A percentile compares a stretch with the other conserved stretches of the same genome.
phyloP scores from a whole-genome alignment of 2,113 vertebrate genomes.

The Mesembrinibis cayennensis region DNA sequence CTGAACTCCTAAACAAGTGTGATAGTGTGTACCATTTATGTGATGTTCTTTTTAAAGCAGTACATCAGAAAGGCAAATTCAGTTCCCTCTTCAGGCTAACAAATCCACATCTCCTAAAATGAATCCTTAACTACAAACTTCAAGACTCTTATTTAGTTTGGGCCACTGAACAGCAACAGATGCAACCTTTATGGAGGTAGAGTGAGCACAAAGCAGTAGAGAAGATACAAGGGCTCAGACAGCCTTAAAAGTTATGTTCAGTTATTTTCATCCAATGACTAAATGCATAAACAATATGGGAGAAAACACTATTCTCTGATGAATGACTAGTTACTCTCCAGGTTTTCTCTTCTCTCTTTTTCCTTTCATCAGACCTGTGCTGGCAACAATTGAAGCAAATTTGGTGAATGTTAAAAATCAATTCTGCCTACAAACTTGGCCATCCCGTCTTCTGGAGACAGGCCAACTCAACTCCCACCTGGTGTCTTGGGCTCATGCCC shows the following conservation, averaged over 20 bases:
- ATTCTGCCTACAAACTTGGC: not conserved
- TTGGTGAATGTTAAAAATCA: not conserved
- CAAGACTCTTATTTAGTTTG: not conserved
- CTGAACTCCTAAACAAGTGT: not conserved
- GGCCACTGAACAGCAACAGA: not conserved
- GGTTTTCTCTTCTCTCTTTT: not conserved
- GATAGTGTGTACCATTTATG: not conserved
- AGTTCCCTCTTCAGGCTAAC: not conserved
- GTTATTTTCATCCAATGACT: not conserved
- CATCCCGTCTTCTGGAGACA: not conserved
- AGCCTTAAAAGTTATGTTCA: not conserved
- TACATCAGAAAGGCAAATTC: not conserved
- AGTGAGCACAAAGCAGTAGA: not conserved
- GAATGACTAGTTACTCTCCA: not conserved
- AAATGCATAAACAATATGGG: not conserved
- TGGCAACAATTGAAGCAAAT: not conserved
- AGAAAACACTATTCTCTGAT: not conserved
- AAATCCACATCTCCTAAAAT: not conserved
- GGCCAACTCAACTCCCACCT: not conserved
- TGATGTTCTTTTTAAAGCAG: not conserved
- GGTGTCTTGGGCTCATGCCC: not conserved
- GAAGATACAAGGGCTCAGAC: not conserved
- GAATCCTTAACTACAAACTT: not conserved
- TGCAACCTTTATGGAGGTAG: accelerated
- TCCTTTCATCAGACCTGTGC: not conserved